Evolutionary conservation across 2,888 invertebrate species (phyloP), one percentile per base, ranked within the genome.

Genomic region (Aromia moschata): DNA sequence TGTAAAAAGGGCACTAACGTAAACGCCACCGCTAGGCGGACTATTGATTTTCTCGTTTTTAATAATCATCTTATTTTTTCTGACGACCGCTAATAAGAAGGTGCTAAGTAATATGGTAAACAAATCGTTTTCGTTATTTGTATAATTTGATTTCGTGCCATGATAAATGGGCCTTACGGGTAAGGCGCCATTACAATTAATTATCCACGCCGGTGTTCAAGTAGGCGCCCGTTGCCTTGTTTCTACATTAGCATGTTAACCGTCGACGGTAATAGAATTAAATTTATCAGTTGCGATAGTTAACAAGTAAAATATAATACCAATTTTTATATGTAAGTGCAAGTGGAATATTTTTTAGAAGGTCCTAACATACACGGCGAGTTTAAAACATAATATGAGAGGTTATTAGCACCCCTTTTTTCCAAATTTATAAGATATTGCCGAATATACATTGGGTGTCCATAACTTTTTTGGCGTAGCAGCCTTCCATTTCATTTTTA

Each of bases 141-240:
- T 7, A 41, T 31, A 7, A 31, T 52, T 41, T 41, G 41, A 17
- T 41, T 52, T 12, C 41, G 1, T 18, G 40, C 14, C 44, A 58
- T 62, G 62, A 65, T 65, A 56, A 65, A 65, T 65, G 47, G 33
- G 44, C 12, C 31, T 56, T 11, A 37, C 37, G 53, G 59, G 57
- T 60, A 58, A 61, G 46, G 43, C 56, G 52, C 58, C 55, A 62
- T 60, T 62, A 62, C 60, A 65, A 60, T 58, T 62, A 59, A 52
- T 52, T 31, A 52, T 41, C n/a, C n/a, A n/a, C 31, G 17, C 41
- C 52, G 56, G 56, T 57, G 59, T 60, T 62, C 55, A 56, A 44
- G 58, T 58, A 52, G 44, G 52, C 55, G 25, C 38, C 15, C 25
- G 40, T 38, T 25, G 18, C 12, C 10, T 52, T 20, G 36, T 54